Conservation (phyloP, 2,113 vertebrate species). For the Lonchura striata region DNA sequence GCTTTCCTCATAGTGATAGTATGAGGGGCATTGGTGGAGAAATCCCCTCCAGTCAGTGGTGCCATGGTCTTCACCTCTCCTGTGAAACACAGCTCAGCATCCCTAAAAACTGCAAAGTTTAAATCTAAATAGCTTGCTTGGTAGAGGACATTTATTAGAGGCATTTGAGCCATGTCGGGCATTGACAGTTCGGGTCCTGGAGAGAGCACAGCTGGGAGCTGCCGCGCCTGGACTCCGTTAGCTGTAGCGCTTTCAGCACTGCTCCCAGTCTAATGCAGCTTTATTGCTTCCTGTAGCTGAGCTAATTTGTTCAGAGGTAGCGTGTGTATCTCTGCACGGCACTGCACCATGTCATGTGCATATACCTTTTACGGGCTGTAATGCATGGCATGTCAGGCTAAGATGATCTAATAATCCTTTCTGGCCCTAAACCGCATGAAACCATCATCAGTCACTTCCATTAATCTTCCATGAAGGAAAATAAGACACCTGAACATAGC, state of each 20-base stretch:
- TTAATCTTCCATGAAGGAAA: slow-evolving; percentile 57
- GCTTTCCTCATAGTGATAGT: fast-evolving
- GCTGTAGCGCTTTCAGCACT: background rate
- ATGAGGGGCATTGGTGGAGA: fast-evolving
- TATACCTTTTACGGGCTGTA: slow-evolving; percentile 37
- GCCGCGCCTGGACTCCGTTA: background rate
- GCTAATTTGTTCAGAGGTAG: slow-evolving; percentile 54
- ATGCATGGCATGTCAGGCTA: slow-evolving; percentile 32
- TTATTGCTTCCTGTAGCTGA: slow-evolving; percentile 42
- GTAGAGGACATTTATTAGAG: background rate
- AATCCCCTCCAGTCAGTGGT: background rate
- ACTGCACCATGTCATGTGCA: background rate
- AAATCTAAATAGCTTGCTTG: background rate
- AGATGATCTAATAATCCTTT: slow-evolving; percentile 61
- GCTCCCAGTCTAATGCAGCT: background rate
- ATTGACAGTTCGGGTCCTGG: background rate
- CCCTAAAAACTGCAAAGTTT: background rate
- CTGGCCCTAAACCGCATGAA: slow-evolving; percentile 48
- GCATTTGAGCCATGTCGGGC: background rate
- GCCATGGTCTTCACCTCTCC: background rate
- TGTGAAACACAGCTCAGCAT: fast-evolving
- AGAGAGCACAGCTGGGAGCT: background rate
- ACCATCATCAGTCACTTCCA: slow-evolving; percentile 45
- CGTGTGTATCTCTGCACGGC: background rate
- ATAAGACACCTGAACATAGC: slow-evolving; percentile 51